phyloP scores from a whole-genome alignment of 2,113 vertebrate species.

The Calidris pugnax region DNA sequence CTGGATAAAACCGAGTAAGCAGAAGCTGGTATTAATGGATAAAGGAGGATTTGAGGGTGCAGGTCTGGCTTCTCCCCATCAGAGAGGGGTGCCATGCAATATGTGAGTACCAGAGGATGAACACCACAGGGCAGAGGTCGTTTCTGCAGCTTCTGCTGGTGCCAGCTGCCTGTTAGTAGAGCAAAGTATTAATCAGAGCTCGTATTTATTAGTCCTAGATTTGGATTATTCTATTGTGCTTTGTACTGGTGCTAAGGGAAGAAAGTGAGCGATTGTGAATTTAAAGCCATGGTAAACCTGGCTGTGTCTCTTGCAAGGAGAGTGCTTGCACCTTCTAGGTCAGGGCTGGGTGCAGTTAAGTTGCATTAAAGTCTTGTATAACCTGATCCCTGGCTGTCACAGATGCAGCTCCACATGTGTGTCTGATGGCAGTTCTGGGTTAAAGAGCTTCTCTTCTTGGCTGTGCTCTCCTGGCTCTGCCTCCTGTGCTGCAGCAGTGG shows the following conservation, averaged over 20 bases:
- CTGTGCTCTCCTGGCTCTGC: neutral
- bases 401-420: neutral
- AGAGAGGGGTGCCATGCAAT: neutral
- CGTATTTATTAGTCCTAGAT: neutral
- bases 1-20: neutral
- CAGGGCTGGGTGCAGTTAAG: neutral
- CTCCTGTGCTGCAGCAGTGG: neutral
- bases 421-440: conserved; percentile 20
- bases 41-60: neutral
- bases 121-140: neutral
- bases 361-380: neutral
- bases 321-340: neutral
- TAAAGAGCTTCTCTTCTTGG: neutral
- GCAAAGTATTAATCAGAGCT: neutral
- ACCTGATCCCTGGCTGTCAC: neutral
- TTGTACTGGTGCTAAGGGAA: neutral
- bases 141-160: neutral
- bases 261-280: neutral
- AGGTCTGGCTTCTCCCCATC: neutral
- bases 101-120: neutral
- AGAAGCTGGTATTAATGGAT: neutral
- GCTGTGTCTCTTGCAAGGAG: neutral
- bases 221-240: neutral
- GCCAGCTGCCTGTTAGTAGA: neutral
- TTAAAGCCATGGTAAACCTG: neutral